These are phyloP conservation scores for Bagarius yarrelli DNA, from an alignment of 2,113 vertebrate species.

Conservation along the genomic window DNA sequence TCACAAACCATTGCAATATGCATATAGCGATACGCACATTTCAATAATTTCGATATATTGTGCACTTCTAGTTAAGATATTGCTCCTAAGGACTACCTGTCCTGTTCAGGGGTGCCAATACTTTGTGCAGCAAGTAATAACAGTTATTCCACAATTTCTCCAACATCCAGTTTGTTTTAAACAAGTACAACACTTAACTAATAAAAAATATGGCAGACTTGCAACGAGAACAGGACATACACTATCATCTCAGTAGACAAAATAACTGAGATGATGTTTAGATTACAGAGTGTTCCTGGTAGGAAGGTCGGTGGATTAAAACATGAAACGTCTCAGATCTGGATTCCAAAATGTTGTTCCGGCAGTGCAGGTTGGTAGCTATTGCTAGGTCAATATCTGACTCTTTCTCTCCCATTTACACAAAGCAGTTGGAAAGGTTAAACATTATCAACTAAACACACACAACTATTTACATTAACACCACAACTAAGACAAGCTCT, in stretches of 20 bases:
- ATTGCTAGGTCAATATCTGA: not conserved
- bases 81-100: too few species aligned
- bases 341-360: slow-evolving; percentile 8
- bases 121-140: too few species aligned
- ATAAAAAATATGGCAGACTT: not conserved
- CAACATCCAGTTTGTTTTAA: not conserved
- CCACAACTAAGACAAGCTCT: not conserved
- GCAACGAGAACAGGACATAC: not conserved
- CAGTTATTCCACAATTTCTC: too few species aligned
- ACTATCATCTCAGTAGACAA: not conserved
- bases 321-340: not conserved
- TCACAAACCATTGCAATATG: too few species aligned
- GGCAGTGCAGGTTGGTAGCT: not conserved
- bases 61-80: too few species aligned
- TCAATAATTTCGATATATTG: too few species aligned
- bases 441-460: not conserved
- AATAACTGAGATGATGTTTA: not conserved
- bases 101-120: too few species aligned
- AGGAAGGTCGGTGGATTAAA: not conserved
- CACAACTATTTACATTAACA: not conserved
- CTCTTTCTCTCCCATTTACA: not conserved
- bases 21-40: too few species aligned
- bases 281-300: not conserved
- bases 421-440: not conserved
- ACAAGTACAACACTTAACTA: not conserved